A percentile compares a stretch with the other conserved stretches of the same genome.
Evolutionary conservation across 2,888 invertebrate genomes (phyloP).

Genomic region (Salpingus planirostris): DNA sequence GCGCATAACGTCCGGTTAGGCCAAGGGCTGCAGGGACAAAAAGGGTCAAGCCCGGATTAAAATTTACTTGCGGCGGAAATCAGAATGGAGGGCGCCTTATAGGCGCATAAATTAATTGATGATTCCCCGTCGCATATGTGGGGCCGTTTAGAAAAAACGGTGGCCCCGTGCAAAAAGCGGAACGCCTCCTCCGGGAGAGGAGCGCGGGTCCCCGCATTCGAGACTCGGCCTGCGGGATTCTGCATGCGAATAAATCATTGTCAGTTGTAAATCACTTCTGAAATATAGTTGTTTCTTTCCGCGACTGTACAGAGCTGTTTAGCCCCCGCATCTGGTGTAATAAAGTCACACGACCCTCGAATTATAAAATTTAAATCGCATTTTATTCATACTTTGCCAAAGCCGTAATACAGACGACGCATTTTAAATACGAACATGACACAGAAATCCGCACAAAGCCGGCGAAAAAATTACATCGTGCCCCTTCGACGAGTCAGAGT

Average conservation of each 20-base stretch:
- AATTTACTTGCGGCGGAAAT: too few relatives aligned
- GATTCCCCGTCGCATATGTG: constrained; percentile 6
- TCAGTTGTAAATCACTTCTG: constrained; percentile 33
- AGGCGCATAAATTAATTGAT: constrained; percentile 13
- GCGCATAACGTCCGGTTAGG: too few relatives aligned
- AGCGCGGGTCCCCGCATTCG: constrained; percentile 18
- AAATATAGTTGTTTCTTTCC: constrained; percentile 25
- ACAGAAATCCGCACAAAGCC: too few relatives aligned
- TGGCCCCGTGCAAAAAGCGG: constrained; percentile 21
- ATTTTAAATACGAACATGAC: too few relatives aligned
- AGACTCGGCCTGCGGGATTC: constrained; percentile 21
- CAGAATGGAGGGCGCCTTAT: too few relatives aligned
- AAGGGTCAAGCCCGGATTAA: too few relatives aligned
- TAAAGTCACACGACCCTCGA: constrained; percentile 21
- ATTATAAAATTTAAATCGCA: constrained; percentile 18
- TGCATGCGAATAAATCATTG: constrained; percentile 34
- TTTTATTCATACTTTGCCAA: constrained; percentile 14
- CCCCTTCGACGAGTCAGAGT: too few relatives aligned
- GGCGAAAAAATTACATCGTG: too few relatives aligned
- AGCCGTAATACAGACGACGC: not conserved
- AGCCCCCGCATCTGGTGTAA: constrained; percentile 19
- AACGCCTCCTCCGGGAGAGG: constrained; percentile 23
- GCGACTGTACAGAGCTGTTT: constrained; percentile 19
- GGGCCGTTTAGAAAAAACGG: constrained; percentile 17
- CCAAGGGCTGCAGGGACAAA: too few relatives aligned